Conservation (phyloP, 1,140 invertebrate species). For the Vanessa atalanta region DNA sequence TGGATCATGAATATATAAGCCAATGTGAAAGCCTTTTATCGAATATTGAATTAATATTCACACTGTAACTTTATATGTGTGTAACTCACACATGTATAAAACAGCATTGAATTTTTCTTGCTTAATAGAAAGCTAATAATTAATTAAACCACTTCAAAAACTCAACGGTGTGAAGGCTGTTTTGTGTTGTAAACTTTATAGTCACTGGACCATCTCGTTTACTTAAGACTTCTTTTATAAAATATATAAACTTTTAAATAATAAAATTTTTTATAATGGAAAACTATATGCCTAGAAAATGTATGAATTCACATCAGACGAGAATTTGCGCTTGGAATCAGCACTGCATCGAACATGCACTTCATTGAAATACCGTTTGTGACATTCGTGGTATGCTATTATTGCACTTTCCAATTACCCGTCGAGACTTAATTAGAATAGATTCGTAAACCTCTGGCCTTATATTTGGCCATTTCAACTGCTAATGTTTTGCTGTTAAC, state of each 20-base stretch:
- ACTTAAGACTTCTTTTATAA: too few species aligned
- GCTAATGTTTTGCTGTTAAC: too few species aligned
- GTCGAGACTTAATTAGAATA: neutral
- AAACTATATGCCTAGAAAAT: too few species aligned
- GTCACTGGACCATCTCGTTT: too few species aligned
- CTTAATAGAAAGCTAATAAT: neutral
- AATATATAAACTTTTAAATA: too few species aligned
- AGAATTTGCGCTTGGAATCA: conserved; percentile 5
- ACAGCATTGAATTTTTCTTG: too few species aligned
- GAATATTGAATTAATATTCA: neutral
- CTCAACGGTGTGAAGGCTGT: too few species aligned
- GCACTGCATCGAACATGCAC: neutral
- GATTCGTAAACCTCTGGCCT: neutral
- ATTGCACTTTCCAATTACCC: conserved; percentile 4
- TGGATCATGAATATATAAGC: conserved; percentile 39
- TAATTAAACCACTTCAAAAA: too few species aligned
- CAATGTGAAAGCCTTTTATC: conserved; percentile 28
- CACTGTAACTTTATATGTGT: neutral
- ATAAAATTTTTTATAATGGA: too few species aligned
- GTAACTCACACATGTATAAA: too few species aligned
- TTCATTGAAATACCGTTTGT: conserved; percentile 8
- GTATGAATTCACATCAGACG: neutral
- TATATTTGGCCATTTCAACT: neutral
- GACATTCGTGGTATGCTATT: conserved; percentile 6
- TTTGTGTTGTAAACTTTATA: too few species aligned